Conservation (phyloP, 2,797 vertebrate species). For the Intellagama lesueurii region DNA sequence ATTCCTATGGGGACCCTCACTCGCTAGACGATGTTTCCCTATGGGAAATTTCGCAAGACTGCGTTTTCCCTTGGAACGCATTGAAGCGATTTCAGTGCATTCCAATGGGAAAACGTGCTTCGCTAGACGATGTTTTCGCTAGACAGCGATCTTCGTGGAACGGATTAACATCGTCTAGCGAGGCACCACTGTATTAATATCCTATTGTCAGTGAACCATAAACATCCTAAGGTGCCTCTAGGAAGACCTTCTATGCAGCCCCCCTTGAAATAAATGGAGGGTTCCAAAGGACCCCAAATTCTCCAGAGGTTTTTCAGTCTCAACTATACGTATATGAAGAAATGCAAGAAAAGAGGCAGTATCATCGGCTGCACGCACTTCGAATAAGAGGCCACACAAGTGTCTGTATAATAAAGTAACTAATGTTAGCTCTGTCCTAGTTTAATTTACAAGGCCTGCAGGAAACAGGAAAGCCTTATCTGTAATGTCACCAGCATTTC, state of each 20-base stretch:
- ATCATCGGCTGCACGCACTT: not conserved
- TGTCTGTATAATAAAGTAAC: constrained; percentile 1
- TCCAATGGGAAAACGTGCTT: too few relatives aligned
- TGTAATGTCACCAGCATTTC: constrained; percentile 59
- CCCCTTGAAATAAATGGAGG: not conserved
- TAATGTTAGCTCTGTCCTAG: constrained; percentile 62
- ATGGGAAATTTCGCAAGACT: too few relatives aligned
- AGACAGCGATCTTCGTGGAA: too few relatives aligned
- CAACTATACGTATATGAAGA: not conserved
- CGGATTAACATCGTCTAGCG: too few relatives aligned
- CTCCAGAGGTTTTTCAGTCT: not conserved
- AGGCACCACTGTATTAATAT: too few relatives aligned
- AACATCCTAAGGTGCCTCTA: not conserved
- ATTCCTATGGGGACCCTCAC: too few relatives aligned
- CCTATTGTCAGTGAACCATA: not conserved
- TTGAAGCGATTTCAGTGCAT: too few relatives aligned
- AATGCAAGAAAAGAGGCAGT: not conserved
- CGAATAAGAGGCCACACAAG: not conserved
- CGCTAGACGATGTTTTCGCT: too few relatives aligned
- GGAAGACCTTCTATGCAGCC: not conserved
- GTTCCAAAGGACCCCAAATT: not conserved
- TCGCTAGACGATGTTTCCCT: too few relatives aligned
- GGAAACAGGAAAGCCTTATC: constrained; percentile 57
- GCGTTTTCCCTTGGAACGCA: too few relatives aligned
- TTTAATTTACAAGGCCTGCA: constrained; percentile 57